These are phyloP conservation scores for Peromyscus aztecus DNA, from an alignment of 2,797 vertebrate genomes.

Conservation along the genomic window DNA sequence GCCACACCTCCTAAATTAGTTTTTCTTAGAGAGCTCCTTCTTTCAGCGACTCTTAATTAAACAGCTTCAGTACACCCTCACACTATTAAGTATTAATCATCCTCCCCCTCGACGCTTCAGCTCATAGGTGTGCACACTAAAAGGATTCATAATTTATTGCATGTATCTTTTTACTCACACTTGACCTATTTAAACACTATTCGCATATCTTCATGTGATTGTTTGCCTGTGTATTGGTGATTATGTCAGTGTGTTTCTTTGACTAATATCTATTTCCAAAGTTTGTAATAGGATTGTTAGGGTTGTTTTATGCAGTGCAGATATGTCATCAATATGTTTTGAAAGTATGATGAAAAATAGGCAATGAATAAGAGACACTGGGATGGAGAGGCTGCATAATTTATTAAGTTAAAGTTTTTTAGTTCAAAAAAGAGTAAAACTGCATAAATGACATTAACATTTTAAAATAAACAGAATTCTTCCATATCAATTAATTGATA, in stretches of 20 bases:
- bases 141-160: neutral
- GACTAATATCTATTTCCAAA: neutral
- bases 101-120: neutral
- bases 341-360: neutral
- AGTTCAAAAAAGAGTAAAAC: neutral
- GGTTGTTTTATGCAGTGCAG: neutral
- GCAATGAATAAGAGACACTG: fast-evolving
- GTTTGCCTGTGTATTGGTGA: neutral
- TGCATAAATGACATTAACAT: neutral
- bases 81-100: neutral
- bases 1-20: neutral
- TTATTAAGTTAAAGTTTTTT: neutral
- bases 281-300: neutral
- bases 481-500: neutral
- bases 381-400: neutral
- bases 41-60: neutral
- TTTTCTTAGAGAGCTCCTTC: neutral
- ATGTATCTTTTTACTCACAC: neutral
- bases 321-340: neutral
- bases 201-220: neutral
- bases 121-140: neutral
- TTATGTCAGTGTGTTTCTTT: neutral
- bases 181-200: neutral
- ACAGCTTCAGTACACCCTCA: neutral
- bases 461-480: neutral